These are phyloP conservation scores for Torymus texanus DNA, from an alignment of 2,888 invertebrate species.

Conservation along the genomic window DNA sequence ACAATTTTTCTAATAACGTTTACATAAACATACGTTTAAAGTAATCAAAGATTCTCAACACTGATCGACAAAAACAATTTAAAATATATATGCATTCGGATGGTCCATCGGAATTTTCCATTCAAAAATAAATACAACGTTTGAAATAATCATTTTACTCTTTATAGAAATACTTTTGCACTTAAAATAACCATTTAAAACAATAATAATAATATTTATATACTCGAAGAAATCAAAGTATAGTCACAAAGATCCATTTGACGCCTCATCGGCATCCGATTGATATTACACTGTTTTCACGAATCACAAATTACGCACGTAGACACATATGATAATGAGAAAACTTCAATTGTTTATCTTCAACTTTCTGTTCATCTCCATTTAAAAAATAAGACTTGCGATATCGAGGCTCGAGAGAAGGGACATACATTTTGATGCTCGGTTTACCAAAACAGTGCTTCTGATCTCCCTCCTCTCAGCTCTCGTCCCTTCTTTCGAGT, in stretches of 20 bases:
- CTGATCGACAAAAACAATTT: constrained; percentile 20
- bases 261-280: constrained; percentile 43
- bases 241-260: constrained; percentile 45
- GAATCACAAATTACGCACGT: constrained; percentile 57
- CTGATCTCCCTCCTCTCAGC: not conserved
- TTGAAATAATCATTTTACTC: constrained; percentile 46
- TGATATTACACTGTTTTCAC: constrained; percentile 52
- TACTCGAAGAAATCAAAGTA: constrained; percentile 24
- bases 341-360: constrained; percentile 2
- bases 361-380: constrained; percentile 10
- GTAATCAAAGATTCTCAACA: constrained; percentile 41
- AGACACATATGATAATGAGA: constrained; percentile 54
- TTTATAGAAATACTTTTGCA: constrained; percentile 38
- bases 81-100: constrained; percentile 4
- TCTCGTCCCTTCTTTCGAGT: constrained; percentile 8
- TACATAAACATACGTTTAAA: constrained; percentile 48
- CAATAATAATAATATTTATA: constrained; percentile 39
- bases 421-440: constrained; percentile 6
- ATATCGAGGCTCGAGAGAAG: constrained; percentile 27
- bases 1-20: constrained; percentile 41
- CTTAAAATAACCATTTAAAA: constrained; percentile 49
- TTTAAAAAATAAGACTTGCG: constrained; percentile 45
- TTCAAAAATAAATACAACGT: constrained; percentile 37
- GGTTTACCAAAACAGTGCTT: constrained; percentile 1
- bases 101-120: constrained; percentile 29